These are phyloP conservation scores for Lepisosteus oculatus DNA, from an alignment of 2,113 vertebrate species.

Conservation along the genomic window DNA sequence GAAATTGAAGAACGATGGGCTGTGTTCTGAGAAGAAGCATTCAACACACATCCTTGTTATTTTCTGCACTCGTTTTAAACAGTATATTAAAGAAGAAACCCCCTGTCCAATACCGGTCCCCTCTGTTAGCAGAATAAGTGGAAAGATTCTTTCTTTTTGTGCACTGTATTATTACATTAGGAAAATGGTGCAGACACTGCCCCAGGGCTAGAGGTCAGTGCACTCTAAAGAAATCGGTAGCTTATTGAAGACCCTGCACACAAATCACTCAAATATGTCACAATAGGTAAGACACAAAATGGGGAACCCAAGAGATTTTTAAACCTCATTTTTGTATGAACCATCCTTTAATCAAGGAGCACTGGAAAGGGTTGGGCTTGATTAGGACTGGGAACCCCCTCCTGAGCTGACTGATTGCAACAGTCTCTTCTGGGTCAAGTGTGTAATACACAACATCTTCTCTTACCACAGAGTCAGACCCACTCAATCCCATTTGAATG, in stretches of 20 bases:
- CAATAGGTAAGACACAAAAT: too few relatives aligned
- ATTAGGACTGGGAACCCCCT: neutral
- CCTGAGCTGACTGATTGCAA: neutral
- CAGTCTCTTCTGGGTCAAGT: neutral
- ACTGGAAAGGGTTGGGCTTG: neutral
- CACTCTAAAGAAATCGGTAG: neutral
- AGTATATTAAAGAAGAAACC: neutral
- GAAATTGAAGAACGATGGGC: neutral
- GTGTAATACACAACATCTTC: too few relatives aligned
- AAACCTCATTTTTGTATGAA: neutral
- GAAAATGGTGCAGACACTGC: neutral
- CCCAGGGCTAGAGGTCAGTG: neutral
- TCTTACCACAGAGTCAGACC: too few relatives aligned
- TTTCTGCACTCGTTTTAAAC: neutral
- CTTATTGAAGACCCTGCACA: neutral
- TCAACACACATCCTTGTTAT: neutral
- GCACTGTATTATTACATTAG: neutral
- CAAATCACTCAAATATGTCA: too few relatives aligned
- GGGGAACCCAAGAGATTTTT: too few relatives aligned
- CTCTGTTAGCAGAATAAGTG: neutral
- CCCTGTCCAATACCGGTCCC: neutral
- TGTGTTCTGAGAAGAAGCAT: slow-evolving; percentile 1
- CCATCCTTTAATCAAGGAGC: neutral
- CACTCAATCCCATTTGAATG: too few relatives aligned
- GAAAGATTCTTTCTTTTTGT: neutral